Percentiles rank a stretch among this genome's conserved stretches.
Evolutionary conservation across 2,888 invertebrate species (phyloP).

Genomic region (Pyrgus malvae): DNA sequence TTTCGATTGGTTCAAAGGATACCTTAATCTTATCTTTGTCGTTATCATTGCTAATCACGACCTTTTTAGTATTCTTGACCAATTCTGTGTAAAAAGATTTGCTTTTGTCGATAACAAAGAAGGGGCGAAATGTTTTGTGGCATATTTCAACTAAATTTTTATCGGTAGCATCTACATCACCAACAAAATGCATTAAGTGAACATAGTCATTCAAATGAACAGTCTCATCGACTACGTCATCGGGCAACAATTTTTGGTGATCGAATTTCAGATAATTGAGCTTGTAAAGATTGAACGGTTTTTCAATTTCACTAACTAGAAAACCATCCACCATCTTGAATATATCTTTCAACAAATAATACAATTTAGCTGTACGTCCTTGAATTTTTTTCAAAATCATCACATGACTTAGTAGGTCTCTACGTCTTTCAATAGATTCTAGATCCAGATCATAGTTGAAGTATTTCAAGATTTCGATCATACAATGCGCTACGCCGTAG

Average conservation of each 20-base stretch:
- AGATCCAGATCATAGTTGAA: neutral
- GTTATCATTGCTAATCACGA: neutral
- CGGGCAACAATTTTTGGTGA: neutral
- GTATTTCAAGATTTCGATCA: neutral
- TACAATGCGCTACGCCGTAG: neutral
- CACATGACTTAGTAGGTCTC: neutral
- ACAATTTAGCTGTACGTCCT: neutral
- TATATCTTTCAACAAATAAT: neutral
- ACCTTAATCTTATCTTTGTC: neutral
- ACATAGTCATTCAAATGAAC: neutral
- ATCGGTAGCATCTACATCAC: neutral
- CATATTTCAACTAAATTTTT: neutral
- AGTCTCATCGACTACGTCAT: neutral
- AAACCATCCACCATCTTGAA: neutral
- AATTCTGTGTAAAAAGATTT: neutral
- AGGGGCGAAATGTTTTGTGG: neutral
- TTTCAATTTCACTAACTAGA: neutral
- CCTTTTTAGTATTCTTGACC: neutral
- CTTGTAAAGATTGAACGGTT: neutral
- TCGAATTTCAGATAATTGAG: neutral
- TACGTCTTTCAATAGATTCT: neutral
- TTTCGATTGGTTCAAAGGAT: neutral
- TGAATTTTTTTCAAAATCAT: constrained; percentile 1
- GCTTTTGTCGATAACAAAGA: neutral
- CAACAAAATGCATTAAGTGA: neutral